Conservation (phyloP, 2,888 invertebrate species). For the Cantharis flavilabris region DNA sequence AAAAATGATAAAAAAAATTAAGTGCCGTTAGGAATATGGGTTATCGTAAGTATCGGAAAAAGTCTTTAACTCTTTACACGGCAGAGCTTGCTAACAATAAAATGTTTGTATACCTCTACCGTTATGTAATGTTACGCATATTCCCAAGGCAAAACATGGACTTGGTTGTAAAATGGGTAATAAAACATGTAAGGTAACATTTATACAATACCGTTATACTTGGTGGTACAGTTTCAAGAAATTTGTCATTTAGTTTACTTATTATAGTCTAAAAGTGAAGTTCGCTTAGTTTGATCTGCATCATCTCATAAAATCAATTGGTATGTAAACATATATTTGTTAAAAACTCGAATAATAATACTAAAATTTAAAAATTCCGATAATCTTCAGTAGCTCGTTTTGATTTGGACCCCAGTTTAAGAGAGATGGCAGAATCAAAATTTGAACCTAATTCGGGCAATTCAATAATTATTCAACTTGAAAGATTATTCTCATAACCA, state of each 20-base stretch:
- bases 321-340: neutral
- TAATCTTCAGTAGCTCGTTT: too few relatives aligned
- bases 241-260: constrained; percentile 33
- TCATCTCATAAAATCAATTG: neutral
- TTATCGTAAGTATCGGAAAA: constrained; percentile 7
- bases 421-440: too few relatives aligned
- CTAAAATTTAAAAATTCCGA: too few relatives aligned
- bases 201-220: constrained; percentile 47
- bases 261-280: constrained; percentile 18
- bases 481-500: neutral
- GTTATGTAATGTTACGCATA: constrained; percentile 52
- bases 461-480: too few relatives aligned
- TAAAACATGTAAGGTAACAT: constrained; percentile 48
- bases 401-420: too few relatives aligned
- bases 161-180: constrained; percentile 48
- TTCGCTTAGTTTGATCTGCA: neutral
- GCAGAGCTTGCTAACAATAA: constrained; percentile 20
- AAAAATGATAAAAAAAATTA: constrained; percentile 22
- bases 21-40: constrained; percentile 35
- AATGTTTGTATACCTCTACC: constrained; percentile 33
- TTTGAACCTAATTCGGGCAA: too few relatives aligned
- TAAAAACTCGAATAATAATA: neutral
- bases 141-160: constrained; percentile 53
- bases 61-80: constrained; percentile 8
- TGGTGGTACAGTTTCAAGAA: constrained; percentile 33